Conservation (phyloP, 2,888 invertebrate species). For the Aspidiotus destructor region DNA sequence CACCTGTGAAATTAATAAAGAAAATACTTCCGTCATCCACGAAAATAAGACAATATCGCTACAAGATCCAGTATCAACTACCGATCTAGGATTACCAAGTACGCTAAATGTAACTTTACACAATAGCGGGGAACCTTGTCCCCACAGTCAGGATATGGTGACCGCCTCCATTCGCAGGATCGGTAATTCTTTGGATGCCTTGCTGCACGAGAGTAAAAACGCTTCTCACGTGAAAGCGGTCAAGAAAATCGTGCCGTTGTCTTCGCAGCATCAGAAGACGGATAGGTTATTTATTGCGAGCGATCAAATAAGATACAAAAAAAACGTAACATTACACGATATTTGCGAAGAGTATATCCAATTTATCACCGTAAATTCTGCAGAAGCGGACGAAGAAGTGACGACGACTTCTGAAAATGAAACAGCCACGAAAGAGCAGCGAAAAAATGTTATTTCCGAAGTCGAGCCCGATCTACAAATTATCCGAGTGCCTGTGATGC, state of each 20-base stretch:
- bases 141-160: conserved; percentile 26
- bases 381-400: conserved; percentile 18
- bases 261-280: conserved; percentile 3
- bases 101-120: conserved; percentile 21
- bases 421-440: neutral
- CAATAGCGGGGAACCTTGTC: conserved; percentile 22
- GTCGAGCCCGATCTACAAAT: conserved; percentile 21
- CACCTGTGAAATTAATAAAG: conserved; percentile 16
- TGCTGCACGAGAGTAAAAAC: conserved; percentile 33
- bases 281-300: conserved; percentile 26
- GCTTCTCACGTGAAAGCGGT: conserved; percentile 30
- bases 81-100: conserved; percentile 18
- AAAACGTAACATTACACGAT: conserved; percentile 22
- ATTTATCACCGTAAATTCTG: conserved; percentile 28
- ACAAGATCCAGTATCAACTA: conserved; percentile 15
- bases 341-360: conserved; percentile 30
- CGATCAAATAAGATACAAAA: conserved; percentile 20
- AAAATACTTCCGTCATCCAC: conserved; percentile 12
- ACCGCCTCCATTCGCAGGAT: conserved; percentile 31
- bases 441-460: too few relatives aligned
- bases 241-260: conserved; percentile 3
- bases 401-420: conserved; percentile 24
- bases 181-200: conserved; percentile 34
- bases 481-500: conserved; percentile 12
- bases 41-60: conserved; percentile 8